Evolutionary conservation across 2,888 invertebrate genomes (phyloP).

Genomic region (Dasysyrphus tricinctus): DNA sequence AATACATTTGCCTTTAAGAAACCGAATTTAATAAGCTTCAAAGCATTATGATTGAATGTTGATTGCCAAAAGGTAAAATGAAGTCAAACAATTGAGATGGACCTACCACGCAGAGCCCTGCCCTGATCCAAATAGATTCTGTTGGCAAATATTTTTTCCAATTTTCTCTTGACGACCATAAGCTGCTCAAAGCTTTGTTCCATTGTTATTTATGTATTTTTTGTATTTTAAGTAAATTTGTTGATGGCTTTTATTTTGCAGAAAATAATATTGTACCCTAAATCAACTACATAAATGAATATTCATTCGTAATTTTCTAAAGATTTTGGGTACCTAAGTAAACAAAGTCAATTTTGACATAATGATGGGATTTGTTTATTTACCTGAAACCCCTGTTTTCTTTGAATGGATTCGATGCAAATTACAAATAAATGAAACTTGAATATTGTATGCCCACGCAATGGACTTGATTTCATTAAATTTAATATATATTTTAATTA

Average conservation of each 20-base stretch:
- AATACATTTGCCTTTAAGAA: neutral
- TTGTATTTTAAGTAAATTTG: neutral
- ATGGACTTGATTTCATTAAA: too few species aligned
- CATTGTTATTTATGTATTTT: neutral
- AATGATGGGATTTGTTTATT: neutral
- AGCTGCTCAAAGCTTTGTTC: slow-evolving; percentile 47
- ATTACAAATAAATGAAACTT: too few species aligned
- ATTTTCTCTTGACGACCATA: slow-evolving; percentile 57
- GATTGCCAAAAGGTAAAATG: slow-evolving; percentile 32
- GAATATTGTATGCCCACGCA: too few species aligned
- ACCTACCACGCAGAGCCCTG: slow-evolving; percentile 1
- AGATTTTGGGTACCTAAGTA: neutral
- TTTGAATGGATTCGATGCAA: too few species aligned
- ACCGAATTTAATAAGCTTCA: slow-evolving; percentile 19
- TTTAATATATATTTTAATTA: too few species aligned
- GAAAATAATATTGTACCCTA: neutral
- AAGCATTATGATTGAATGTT: slow-evolving; percentile 49
- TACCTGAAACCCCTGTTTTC: too few species aligned
- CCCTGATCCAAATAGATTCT: slow-evolving; percentile 56
- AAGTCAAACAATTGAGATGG: slow-evolving; percentile 23
- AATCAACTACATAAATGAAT: slow-evolving; percentile 7
- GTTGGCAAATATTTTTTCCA: slow-evolving; percentile 61
- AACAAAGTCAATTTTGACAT: neutral
- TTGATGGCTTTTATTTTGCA: neutral
- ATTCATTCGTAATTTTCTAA: neutral